Evolutionary conservation across 2,113 vertebrate genomes (phyloP).

Genomic region (Dunckerocampus dactyliophorus): DNA sequence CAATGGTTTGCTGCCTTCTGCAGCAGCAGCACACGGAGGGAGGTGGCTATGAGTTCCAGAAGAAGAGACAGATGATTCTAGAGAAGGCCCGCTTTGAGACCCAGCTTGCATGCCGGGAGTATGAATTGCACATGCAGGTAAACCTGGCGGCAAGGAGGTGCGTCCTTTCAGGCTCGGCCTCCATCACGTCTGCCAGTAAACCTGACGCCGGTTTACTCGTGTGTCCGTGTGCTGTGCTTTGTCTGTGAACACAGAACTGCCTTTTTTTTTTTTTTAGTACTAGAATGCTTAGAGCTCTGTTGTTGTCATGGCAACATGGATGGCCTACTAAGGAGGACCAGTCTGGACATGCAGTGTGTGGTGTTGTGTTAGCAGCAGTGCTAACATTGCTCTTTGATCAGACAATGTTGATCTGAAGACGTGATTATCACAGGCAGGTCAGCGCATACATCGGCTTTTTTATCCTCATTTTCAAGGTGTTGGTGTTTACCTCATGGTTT

Average conservation of each 20-base stretch:
- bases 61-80: slow-evolving; percentile 75
- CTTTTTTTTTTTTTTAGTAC: not conserved
- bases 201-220: not conserved
- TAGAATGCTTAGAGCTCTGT: not conserved
- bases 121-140: slow-evolving; percentile 74
- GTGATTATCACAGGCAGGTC: too few relatives aligned
- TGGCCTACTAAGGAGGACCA: too few relatives aligned
- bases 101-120: slow-evolving; percentile 68
- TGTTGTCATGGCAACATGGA: too few relatives aligned
- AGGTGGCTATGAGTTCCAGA: slow-evolving; percentile 80
- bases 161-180: slow-evolving; percentile 14
- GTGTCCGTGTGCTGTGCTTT: slow-evolving; percentile 7
- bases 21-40: slow-evolving; percentile 52
- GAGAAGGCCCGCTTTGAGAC: slow-evolving; percentile 68
- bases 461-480: too few relatives aligned
- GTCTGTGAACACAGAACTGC: not conserved
- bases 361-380: too few relatives aligned
- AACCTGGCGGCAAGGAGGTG: slow-evolving; percentile 18
- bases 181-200: slow-evolving; percentile 11
- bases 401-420: too few relatives aligned
- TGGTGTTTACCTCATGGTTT: too few relatives aligned
- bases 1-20: slow-evolving; percentile 52
- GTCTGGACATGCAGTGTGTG: too few relatives aligned
- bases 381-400: too few relatives aligned
- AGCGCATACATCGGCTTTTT: too few relatives aligned